Evolutionary conservation across 2,113 vertebrate genomes (phyloP).

Genomic region (Colaptes auratus): DNA sequence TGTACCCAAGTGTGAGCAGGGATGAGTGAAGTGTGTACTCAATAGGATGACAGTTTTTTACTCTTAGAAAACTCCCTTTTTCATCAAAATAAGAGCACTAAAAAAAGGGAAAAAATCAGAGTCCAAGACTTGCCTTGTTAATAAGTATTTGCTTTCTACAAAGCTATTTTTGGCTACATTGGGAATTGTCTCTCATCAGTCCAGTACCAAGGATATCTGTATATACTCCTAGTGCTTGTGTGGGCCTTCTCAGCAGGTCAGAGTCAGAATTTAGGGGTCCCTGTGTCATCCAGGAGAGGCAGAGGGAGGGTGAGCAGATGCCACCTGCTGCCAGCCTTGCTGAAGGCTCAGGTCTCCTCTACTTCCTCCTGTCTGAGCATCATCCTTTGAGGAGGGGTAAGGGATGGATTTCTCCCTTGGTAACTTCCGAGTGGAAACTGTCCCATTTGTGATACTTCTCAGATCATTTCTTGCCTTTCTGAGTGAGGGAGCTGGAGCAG

Average conservation of each 20-base stretch:
- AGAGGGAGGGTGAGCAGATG: too few relatives aligned
- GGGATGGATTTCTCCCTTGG: not conserved
- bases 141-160: not conserved
- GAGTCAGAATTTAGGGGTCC: not conserved
- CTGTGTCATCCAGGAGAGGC: fast-evolving
- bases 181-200: fast-evolving
- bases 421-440: not conserved
- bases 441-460: fast-evolving
- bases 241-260: not conserved
- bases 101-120: not conserved
- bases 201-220: too few relatives aligned
- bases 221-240: not conserved
- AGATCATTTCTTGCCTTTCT: not conserved
- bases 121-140: not conserved
- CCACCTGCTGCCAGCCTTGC: not conserved
- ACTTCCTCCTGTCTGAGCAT: not conserved
- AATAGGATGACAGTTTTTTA: not conserved
- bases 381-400: not conserved
- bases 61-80: not conserved
- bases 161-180: not conserved
- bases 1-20: not conserved
- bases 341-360: not conserved
- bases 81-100: not conserved
- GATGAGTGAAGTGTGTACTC: not conserved
- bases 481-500: not conserved